A percentile compares a stretch with the other conserved stretches of the same genome.
Evolutionary conservation across 2,113 vertebrate genomes (phyloP).

Genomic region (Nothobranchius furzeri): DNA sequence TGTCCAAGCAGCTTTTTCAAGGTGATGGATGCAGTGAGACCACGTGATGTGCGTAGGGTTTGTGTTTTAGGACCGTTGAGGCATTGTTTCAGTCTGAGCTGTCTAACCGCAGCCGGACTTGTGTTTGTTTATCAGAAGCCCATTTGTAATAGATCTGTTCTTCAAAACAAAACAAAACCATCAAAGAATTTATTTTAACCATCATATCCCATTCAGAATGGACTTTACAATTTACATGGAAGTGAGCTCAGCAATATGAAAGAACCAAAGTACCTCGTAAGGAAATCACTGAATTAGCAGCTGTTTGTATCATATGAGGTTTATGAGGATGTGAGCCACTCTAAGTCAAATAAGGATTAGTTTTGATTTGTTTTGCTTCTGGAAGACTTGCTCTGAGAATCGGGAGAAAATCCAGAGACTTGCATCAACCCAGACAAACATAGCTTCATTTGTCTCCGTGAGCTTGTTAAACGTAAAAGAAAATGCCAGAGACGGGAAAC

Average conservation of each 20-base stretch:
- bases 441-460: slow-evolving; percentile 65
- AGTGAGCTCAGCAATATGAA: slow-evolving; percentile 16
- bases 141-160: slow-evolving; percentile 66
- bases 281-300: slow-evolving; percentile 24
- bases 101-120: slow-evolving; percentile 66
- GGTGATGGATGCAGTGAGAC: slow-evolving; percentile 50
- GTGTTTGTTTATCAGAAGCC: slow-evolving; percentile 72
- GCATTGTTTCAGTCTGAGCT: slow-evolving; percentile 65
- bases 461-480: slow-evolving; percentile 71
- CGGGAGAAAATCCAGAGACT: slow-evolving; percentile 40
- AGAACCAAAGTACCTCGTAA: slow-evolving; percentile 25
- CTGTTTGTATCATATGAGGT: slow-evolving; percentile 28
- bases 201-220: slow-evolving; percentile 42
- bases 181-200: slow-evolving; percentile 62
- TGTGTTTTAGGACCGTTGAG: slow-evolving; percentile 60
- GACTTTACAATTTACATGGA: slow-evolving; percentile 38
- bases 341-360: slow-evolving; percentile 24
- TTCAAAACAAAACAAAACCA: slow-evolving; percentile 65
- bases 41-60: slow-evolving; percentile 62
- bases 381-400: slow-evolving; percentile 38
- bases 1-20: slow-evolving; percentile 39
- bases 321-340: slow-evolving; percentile 28
- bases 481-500: slow-evolving; percentile 67
- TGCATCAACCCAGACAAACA: slow-evolving; percentile 55
- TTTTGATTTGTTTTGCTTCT: slow-evolving; percentile 43